These are phyloP conservation scores for Zaprionus taronus DNA, from an alignment of 1,140 invertebrate species.

Conservation along the genomic window DNA sequence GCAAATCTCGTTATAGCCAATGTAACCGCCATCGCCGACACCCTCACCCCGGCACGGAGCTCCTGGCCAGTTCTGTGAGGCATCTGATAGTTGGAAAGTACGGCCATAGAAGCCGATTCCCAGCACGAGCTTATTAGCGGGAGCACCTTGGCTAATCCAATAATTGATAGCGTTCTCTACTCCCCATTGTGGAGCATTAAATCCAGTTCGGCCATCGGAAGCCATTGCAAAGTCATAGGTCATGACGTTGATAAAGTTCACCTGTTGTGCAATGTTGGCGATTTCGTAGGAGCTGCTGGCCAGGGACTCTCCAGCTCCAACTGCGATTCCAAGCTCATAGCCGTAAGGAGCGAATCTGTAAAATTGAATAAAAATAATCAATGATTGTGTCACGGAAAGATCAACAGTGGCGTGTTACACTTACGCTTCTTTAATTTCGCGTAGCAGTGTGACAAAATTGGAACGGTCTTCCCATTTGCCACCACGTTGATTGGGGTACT, in stretches of 20 bases:
- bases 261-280: constrained; percentile 84
- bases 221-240: constrained; percentile 89
- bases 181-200: constrained; percentile 86
- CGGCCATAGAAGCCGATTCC: constrained; percentile 89
- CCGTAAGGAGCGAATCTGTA: constrained; percentile 85
- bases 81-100: constrained; percentile 86
- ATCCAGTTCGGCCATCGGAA: constrained; percentile 82
- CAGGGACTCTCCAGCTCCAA: constrained; percentile 85
- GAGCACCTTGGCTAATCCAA: constrained; percentile 84
- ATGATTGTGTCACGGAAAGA: too few species aligned
- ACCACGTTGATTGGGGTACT: constrained; percentile 89
- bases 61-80: constrained; percentile 85
- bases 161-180: constrained; percentile 69
- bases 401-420: too few species aligned
- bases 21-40: constrained; percentile 87
- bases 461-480: constrained; percentile 85
- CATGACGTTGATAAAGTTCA: constrained; percentile 89
- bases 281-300: constrained; percentile 87
- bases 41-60: constrained; percentile 87
- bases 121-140: constrained; percentile 86
- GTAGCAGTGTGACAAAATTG: constrained; percentile 86
- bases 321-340: constrained; percentile 87
- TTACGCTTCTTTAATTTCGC: constrained; percentile 86
- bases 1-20: constrained; percentile 91
- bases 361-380: not conserved